These are phyloP conservation scores for Agrypnia vestita DNA, from an alignment of 1,140 invertebrate species.

Conservation along the genomic window DNA sequence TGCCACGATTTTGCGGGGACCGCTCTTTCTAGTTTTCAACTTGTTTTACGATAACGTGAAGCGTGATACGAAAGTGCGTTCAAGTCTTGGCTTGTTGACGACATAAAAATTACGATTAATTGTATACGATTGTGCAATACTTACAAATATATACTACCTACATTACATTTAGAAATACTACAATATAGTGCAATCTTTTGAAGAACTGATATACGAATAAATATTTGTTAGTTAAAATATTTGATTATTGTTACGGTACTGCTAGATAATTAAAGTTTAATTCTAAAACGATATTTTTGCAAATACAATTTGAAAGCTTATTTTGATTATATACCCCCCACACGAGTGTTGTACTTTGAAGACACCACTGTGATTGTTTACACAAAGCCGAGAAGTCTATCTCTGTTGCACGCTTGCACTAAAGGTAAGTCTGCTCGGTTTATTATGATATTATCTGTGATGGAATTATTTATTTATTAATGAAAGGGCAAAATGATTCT, in stretches of 20 bases:
- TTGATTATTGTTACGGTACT: background rate
- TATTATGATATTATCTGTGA: too few relatives aligned
- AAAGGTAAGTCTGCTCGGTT: conserved; percentile 19
- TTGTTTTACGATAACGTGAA: background rate
- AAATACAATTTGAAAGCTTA: conserved; percentile 27
- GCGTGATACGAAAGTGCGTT: conserved; percentile 31
- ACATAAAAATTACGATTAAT: conserved; percentile 25
- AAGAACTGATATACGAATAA: conserved; percentile 15
- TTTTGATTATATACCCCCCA: background rate
- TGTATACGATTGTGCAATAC: conserved; percentile 60
- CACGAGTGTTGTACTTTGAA: background rate
- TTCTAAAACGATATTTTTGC: conserved; percentile 4
- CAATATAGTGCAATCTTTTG: conserved; percentile 32
- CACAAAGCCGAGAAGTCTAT: background rate
- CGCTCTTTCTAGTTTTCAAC: background rate
- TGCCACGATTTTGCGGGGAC: too few relatives aligned
- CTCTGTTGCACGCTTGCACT: conserved; percentile 10
- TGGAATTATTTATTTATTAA: too few relatives aligned
- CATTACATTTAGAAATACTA: background rate
- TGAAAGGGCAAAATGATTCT: too few relatives aligned
- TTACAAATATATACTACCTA: conserved; percentile 12
- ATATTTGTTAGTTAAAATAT: conserved; percentile 12
- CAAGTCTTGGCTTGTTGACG: background rate
- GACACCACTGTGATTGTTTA: conserved; percentile 28
- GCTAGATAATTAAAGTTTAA: background rate